Base-by-base conservation (phyloP, 2,888 invertebrate species). In the Zaprionus lineosus region DNA sequence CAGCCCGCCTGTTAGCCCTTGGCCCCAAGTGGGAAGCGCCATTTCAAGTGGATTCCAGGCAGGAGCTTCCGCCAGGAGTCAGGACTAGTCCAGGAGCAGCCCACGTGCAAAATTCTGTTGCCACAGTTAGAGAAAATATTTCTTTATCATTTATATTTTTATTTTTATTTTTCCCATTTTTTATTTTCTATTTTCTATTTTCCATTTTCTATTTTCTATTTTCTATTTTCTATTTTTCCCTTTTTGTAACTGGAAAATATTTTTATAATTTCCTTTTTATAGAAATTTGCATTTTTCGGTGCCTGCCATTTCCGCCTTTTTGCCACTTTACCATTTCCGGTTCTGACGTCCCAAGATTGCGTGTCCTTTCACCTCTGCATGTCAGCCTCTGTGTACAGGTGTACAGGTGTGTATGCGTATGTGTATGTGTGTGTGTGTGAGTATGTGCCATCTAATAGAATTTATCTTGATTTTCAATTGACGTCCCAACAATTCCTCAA, bases 301-400 rank as follows among this genome's bases (percentile, higher is more conserved):
- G 58, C 41, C 59, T 62, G 74, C 58, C 70, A 77, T 71, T 81
- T 72, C 77, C 78, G 82, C 55, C n/a, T n/a, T n/a, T 73, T 71
- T 82, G 72, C 69, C 77, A 82, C 69, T 82, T 78, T 72, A 65
- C 69, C 72, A 66, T 74, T 82, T 77, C 82, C 72, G 82, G 59
- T 61, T 51, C 46, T 82, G 75, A 82, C 71, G 59, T 65, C 34
- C 60, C 55, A 60, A 60, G 67, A 66, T 66, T 66, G 67, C 55
- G 47, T 16, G 59, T 66, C 43, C 48, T 50, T 31, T 44, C 34
- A n/a, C n/a, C n/a, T 39, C 34, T 28, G 46, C 11, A 18, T 61
- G n/a, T 31, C 39, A 55, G 21, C 52, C 34, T 66, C 2, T 12
- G 8, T 33, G 12, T 4, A n/a, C 14, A 14, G 3, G 12, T 3